Percentiles rank a stretch among this genome's conserved stretches.
phyloP scores from a whole-genome alignment of 1,140 invertebrate species.

The Dinothrombium tinctorium region DNA sequence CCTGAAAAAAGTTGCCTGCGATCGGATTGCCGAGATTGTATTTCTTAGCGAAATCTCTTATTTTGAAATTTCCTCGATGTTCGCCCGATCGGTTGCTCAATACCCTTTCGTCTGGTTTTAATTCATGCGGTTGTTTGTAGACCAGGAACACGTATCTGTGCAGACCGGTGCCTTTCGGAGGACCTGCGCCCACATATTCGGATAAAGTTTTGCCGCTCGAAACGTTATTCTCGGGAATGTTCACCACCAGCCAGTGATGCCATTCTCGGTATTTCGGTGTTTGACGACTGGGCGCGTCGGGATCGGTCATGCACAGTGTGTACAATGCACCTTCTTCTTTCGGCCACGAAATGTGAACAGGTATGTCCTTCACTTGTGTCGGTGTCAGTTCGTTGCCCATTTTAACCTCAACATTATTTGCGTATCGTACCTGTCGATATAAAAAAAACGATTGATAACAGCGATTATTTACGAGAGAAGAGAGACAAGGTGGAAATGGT shows the following conservation, averaged over 20 bases:
- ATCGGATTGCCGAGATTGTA: conserved; percentile 54
- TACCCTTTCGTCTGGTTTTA: conserved; percentile 39
- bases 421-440: conserved; percentile 5
- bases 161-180: conserved; percentile 25
- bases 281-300: conserved; percentile 59
- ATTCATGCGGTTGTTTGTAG: conserved; percentile 50
- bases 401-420: conserved; percentile 7
- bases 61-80: conserved; percentile 48
- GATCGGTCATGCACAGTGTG: conserved; percentile 64
- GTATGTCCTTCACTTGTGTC: conserved; percentile 26
- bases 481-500: neutral
- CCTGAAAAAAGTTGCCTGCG: conserved; percentile 69
- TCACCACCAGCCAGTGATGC: conserved; percentile 76
- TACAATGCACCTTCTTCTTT: conserved; percentile 25
- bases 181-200: conserved; percentile 54
- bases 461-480: neutral
- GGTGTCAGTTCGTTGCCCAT: conserved; percentile 39
- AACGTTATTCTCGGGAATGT: conserved; percentile 55
- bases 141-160: conserved; percentile 74
- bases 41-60: conserved; percentile 51
- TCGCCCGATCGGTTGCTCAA: conserved; percentile 37
- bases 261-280: conserved; percentile 55
- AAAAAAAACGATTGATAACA: neutral
- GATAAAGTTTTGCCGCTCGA: conserved; percentile 41
- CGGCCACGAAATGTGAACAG: conserved; percentile 23